A percentile compares a stretch with the other conserved stretches of the same genome.
Conservation (phyloP, 2,113 vertebrate species). For the Beaufortia kweichowensis region DNA sequence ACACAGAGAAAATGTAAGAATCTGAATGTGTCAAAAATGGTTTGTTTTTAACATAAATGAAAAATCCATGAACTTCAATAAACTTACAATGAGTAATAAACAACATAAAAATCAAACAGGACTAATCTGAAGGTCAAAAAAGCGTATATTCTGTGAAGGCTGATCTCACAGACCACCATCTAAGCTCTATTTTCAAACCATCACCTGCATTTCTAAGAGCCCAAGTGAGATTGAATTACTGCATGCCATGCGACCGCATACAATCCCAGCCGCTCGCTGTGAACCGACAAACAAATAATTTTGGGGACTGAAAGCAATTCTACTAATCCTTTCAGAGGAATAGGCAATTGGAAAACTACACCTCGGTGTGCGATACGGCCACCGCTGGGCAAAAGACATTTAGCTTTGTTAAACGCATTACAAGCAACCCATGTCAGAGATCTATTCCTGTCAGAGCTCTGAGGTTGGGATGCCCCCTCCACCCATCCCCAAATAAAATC, state of each 20-base stretch:
- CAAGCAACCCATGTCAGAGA: conserved; percentile 21
- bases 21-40: no score
- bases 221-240: not conserved
- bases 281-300: conserved; percentile 14
- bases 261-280: conserved; percentile 12
- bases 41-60: no score
- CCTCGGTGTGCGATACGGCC: not conserved
- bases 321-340: conserved; percentile 36
- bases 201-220: not conserved
- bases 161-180: not conserved
- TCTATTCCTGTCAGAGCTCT: not conserved
- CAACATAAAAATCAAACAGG: no score
- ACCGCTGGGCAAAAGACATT: conserved; percentile 31
- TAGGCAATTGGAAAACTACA: not conserved
- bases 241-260: not conserved
- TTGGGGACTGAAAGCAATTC: conserved; percentile 38
- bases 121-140: no score
- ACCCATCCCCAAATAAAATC: not conserved
- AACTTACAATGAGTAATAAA: no score
- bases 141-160: no score
- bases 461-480: conserved; percentile 2
- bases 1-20: no score
- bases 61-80: no score
- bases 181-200: not conserved
- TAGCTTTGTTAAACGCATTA: conserved; percentile 42